Base-by-base conservation (phyloP, 1,140 invertebrate species). In the Drosophila nasuta region DNA sequence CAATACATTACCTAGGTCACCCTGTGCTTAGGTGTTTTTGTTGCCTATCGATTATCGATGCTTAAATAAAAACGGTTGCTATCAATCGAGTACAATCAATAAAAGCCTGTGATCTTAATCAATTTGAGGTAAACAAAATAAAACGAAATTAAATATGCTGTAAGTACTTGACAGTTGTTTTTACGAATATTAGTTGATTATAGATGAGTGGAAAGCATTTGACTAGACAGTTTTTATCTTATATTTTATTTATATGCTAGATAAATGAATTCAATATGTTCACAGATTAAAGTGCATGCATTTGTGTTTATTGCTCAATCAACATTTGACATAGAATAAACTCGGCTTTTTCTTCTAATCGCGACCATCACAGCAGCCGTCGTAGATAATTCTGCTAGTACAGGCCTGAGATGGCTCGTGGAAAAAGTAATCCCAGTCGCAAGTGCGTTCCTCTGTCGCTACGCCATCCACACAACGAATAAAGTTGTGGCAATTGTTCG, bases 401-500 rank as follows among this genome's bases (percentile, higher is more conserved):
- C 91, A 92, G 4, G 62, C 74, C 43, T 82, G 77, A 17, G 62
- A 43, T 5, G 45, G 7, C 68, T 91, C 87, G 62, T 92, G 77
- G 20, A 91, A 92, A 57, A 91, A 92, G 45, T 79, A 66, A 49
- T 91, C 87, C 20, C 73, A 76, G 28, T 73, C 59, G 28, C 91
- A 91, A 3, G 72, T 77, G 1, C 13, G 13, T 43, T 91, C 72
- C 10, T 7, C 49, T 6, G 76, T 63, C n/a, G 63, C 28, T 0
- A 77, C 41, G n/a, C 60, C 68, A 64, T 91, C 49, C 15, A 52
- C 68, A 28, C 91, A 92, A 1, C 54, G 20, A 43, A 88, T 76
- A 45, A 54, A 92, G 54, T 86, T 88, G 52, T 88, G 90, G 25
- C 91, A 92, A 17, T 91, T 59, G 38, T 91, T 88, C 7, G 15